Percentiles rank a stretch among this genome's conserved stretches.
Evolutionary conservation across 2,797 vertebrate genomes (phyloP).

Genomic region (Myiotriccus ornatus): DNA sequence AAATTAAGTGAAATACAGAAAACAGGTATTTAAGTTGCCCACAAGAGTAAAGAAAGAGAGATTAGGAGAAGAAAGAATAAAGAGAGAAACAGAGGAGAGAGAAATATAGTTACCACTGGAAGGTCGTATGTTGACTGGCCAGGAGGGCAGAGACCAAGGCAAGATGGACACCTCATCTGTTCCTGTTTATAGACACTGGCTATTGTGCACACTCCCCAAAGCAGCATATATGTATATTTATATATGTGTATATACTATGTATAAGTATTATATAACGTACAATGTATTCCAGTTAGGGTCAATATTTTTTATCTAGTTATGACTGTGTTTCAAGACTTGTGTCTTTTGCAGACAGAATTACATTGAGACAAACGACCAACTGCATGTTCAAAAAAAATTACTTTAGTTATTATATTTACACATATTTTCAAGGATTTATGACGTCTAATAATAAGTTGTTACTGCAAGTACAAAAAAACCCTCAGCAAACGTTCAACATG

Average conservation of each 20-base stretch:
- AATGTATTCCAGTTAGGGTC: not conserved
- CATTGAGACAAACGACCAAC: not conserved
- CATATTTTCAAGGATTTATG: not conserved
- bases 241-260: accelerated
- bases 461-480: not conserved
- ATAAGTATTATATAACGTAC: not conserved
- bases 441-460: not conserved
- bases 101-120: too few relatives aligned
- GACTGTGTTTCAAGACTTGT: not conserved
- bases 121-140: too few relatives aligned
- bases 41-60: too few relatives aligned
- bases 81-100: too few relatives aligned
- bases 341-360: not conserved
- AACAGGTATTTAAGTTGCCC: too few relatives aligned
- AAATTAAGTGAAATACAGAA: too few relatives aligned
- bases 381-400: not conserved
- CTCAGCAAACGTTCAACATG: not conserved
- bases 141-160: too few relatives aligned
- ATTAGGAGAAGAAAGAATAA: too few relatives aligned
- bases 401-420: not conserved
- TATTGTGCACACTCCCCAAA: not conserved
- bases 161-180: too few relatives aligned
- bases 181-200: too few relatives aligned
- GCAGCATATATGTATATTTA: not conserved
- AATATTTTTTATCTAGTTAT: not conserved